Conservation (phyloP, 92 coral and sea anemone genomes). For the Parazoanthus darwini region DNA sequence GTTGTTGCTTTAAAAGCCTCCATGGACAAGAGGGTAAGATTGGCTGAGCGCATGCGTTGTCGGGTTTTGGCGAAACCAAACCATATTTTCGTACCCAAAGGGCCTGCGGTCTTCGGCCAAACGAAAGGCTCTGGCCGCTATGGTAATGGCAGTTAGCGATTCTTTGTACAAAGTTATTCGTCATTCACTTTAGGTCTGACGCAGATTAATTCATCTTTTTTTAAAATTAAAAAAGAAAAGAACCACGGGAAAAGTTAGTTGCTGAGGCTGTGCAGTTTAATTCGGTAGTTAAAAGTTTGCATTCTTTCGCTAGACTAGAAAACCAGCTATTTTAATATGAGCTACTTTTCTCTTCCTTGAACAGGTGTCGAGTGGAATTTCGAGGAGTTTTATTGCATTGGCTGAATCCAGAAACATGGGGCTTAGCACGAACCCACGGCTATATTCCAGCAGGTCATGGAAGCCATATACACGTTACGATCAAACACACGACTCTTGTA, state of each 20-base stretch:
- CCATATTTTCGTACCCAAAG: too few species aligned
- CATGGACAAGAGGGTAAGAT: not conserved
- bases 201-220: too few species aligned
- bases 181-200: too few species aligned
- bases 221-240: too few species aligned
- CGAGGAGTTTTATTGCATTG: not conserved
- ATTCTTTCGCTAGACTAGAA: not conserved
- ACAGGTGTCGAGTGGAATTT: constrained; percentile 26
- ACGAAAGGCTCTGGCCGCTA: too few species aligned
- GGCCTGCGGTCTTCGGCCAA: too few species aligned
- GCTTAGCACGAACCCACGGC: not conserved
- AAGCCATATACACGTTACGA: not conserved
- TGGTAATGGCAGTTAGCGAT: too few species aligned
- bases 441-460: not conserved
- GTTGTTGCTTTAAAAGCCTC: not conserved
- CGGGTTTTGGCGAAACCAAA: not conserved
- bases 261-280: not conserved
- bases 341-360: not conserved
- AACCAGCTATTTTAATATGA: too few species aligned
- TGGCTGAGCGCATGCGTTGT: not conserved
- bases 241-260: not conserved
- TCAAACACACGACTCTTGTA: constrained; percentile 8
- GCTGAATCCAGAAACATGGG: constrained; percentile 29
- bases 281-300: not conserved
- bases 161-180: too few species aligned